Percentiles rank a stretch among this genome's conserved stretches.
Conservation (phyloP, 2,888 invertebrate genomes). For the Gymnocheta viridis region DNA sequence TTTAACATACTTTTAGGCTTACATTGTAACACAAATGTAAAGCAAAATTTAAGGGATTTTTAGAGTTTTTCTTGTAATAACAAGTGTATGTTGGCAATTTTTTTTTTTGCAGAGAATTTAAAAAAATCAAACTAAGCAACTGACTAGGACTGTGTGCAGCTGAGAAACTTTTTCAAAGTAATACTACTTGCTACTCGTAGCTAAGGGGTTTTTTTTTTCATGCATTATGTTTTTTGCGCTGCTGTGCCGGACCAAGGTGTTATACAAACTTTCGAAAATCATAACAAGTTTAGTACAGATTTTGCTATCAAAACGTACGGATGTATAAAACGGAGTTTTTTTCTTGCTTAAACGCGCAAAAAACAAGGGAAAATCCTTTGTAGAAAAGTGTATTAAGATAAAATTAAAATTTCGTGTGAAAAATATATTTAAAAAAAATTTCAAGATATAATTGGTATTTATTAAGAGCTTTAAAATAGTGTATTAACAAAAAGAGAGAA, state of each 20-base stretch:
- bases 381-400: background rate
- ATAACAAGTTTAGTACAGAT: slow-evolving; percentile 80
- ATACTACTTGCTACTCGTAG: slow-evolving; percentile 8
- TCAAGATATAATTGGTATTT: background rate
- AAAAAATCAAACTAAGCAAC: background rate
- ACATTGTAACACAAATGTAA: slow-evolving; percentile 49
- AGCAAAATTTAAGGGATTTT: slow-evolving; percentile 61
- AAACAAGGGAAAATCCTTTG: background rate
- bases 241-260: slow-evolving; percentile 54
- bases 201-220: slow-evolving; percentile 12
- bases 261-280: slow-evolving; percentile 62
- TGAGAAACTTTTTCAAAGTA: slow-evolving; percentile 23
- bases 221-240: slow-evolving; percentile 2
- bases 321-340: slow-evolving; percentile 74
- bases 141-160: background rate
- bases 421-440: background rate
- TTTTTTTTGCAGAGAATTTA: slow-evolving; percentile 38
- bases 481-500: background rate
- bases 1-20: slow-evolving; percentile 60
- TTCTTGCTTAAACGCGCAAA: slow-evolving; percentile 55
- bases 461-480: background rate
- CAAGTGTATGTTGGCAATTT: background rate
- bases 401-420: slow-evolving; percentile 2
- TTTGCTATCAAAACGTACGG: slow-evolving; percentile 81
- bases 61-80: background rate